phyloP scores from a whole-genome alignment of 2,888 invertebrate genomes.

The Ditula angustiorana region DNA sequence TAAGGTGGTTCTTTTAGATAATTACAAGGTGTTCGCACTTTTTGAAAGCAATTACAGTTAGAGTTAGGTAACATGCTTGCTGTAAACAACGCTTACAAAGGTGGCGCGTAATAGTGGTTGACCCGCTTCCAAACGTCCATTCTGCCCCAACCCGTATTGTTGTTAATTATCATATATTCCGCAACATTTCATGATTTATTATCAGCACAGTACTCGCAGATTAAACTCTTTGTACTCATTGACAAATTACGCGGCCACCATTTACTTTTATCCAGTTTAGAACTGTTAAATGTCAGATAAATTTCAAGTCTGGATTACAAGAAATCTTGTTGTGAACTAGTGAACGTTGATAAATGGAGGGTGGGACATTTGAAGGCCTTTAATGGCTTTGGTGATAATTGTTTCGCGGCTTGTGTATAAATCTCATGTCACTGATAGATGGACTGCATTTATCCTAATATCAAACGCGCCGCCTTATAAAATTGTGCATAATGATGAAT shows the following conservation, averaged over 20 bases:
- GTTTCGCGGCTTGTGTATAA: constrained; percentile 12
- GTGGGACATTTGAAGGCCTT: constrained; percentile 19
- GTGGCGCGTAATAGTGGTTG: constrained; percentile 51
- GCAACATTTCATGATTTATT: constrained; percentile 37
- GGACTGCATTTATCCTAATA: not conserved
- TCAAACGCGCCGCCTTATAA: constrained; percentile 11
- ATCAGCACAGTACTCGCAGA: constrained; percentile 55
- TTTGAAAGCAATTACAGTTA: constrained; percentile 12
- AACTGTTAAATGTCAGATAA: constrained; percentile 50
- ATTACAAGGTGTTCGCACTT: constrained; percentile 2
- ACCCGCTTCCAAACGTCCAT: constrained; percentile 22
- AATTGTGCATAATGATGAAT: not conserved
- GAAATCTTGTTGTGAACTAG: constrained; percentile 32
- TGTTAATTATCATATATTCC: constrained; percentile 40
- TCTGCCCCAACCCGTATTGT: constrained; percentile 31
- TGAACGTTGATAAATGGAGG: constrained; percentile 34
- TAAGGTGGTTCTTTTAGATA: not conserved
- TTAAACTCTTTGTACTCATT: constrained; percentile 74
- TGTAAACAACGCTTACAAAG: constrained; percentile 28
- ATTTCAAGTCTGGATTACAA: constrained; percentile 29
- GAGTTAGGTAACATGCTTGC: constrained; percentile 16
- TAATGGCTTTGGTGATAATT: constrained; percentile 18
- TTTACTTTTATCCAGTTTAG: constrained; percentile 64
- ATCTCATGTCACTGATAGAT: constrained; percentile 5
- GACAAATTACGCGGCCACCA: constrained; percentile 76